Percentiles rank a stretch among this genome's conserved stretches.
Conservation (phyloP, 2,797 vertebrate species). For the Meda fulgida region DNA sequence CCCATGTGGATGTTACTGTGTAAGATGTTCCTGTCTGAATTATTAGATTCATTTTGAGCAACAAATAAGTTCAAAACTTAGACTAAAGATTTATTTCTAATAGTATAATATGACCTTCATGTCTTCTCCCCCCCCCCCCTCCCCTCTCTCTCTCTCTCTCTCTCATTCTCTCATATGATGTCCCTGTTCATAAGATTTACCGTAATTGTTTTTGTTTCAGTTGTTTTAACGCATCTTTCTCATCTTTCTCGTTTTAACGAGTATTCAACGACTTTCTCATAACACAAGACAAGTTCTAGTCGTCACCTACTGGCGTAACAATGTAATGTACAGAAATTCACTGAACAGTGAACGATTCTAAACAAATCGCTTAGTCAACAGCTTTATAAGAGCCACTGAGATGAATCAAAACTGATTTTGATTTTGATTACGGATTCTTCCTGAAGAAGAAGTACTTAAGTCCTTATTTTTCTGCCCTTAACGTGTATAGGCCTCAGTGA, state of each 20-base stretch:
- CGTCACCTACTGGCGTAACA: neutral
- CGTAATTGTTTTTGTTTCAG: too few species aligned
- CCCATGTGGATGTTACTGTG: neutral
- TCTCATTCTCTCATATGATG: too few species aligned
- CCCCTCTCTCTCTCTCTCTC: too few species aligned
- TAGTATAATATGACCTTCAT: neutral
- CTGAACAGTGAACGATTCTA: neutral
- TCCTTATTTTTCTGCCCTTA: too few species aligned
- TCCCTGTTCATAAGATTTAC: too few species aligned
- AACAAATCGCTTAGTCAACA: neutral
- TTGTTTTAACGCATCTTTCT: neutral
- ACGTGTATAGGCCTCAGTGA: too few species aligned
- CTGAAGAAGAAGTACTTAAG: too few species aligned
- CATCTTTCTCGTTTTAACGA: too few species aligned
- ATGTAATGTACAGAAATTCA: neutral
- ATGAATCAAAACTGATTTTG: neutral
- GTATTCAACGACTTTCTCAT: neutral
- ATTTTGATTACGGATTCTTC: too few species aligned
- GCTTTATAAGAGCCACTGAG: neutral
- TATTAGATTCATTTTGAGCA: neutral
- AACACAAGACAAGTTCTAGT: neutral
- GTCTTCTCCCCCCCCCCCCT: too few species aligned
- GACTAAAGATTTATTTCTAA: neutral
- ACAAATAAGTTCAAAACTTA: neutral
- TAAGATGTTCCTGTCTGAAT: neutral